phyloP scores from a whole-genome alignment of 2,888 invertebrate species.

The Tricholauxania praeusta region DNA sequence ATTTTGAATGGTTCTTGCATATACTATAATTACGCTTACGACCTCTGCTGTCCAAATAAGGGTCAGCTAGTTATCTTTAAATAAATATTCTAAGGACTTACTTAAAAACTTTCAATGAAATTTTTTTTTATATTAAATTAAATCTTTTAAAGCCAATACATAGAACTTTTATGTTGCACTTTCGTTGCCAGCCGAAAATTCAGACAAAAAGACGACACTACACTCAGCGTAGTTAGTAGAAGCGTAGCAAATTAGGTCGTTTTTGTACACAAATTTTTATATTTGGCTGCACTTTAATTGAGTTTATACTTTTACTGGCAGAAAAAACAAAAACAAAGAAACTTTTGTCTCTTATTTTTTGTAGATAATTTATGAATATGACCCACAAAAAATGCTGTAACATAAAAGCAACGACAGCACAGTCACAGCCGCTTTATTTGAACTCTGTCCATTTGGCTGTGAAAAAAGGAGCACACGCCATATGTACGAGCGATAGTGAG shows the following conservation, averaged over 20 bases:
- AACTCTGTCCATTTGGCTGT: conserved; percentile 4
- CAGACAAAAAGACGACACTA: conserved; percentile 29
- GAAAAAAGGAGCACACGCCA: conserved; percentile 1
- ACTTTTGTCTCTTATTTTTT: neutral
- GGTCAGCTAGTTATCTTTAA: too few relatives aligned
- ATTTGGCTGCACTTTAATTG: conserved; percentile 9
- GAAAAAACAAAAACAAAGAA: neutral
- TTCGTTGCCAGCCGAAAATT: neutral
- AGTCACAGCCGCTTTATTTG: neutral
- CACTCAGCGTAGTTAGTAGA: neutral
- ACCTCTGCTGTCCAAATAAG: too few relatives aligned
- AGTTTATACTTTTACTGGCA: neutral
- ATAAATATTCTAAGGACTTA: too few relatives aligned
- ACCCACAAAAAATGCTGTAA: conserved; percentile 13
- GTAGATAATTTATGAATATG: conserved; percentile 22
- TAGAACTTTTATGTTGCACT: too few relatives aligned
- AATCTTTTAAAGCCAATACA: too few relatives aligned
- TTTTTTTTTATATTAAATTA: too few relatives aligned
- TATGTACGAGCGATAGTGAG: neutral
- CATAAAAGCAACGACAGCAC: neutral
- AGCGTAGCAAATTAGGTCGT: neutral
- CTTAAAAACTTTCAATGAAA: too few relatives aligned
- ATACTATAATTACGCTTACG: too few relatives aligned
- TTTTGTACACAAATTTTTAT: neutral
- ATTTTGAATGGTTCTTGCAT: too few relatives aligned